Conservation (phyloP, 1,140 invertebrate species). For the Condylostylus longicornis region DNA sequence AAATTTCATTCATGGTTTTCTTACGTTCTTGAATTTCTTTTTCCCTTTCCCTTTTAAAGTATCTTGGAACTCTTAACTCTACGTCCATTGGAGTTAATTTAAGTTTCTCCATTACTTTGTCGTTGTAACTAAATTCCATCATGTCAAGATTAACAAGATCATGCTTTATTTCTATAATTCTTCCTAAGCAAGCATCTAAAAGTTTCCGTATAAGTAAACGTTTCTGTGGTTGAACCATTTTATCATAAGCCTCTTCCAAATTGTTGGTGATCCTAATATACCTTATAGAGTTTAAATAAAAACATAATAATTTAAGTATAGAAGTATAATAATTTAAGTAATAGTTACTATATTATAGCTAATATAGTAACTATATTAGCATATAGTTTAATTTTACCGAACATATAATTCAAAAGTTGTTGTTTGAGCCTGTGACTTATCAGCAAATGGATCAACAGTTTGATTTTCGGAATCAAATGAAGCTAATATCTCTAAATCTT, state of each 20-base stretch:
- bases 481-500: slow-evolving; percentile 44
- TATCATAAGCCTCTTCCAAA: slow-evolving; percentile 72
- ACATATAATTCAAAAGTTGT: slow-evolving; percentile 50
- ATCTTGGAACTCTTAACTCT: slow-evolving; percentile 49
- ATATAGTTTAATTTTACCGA: slow-evolving; percentile 11
- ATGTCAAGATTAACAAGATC: slow-evolving; percentile 75
- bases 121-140: slow-evolving; percentile 74
- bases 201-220: slow-evolving; percentile 59
- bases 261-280: slow-evolving; percentile 65
- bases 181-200: slow-evolving; percentile 63
- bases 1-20: slow-evolving; percentile 45
- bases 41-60: slow-evolving; percentile 49
- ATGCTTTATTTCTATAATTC: slow-evolving; percentile 62
- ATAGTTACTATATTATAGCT: slow-evolving; percentile 21
- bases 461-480: slow-evolving; percentile 46
- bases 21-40: slow-evolving; percentile 42
- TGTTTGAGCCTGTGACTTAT: slow-evolving; percentile 41
- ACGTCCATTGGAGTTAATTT: slow-evolving; percentile 47
- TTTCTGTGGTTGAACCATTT: slow-evolving; percentile 87
- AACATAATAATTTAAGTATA: too few relatives aligned
- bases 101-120: slow-evolving; percentile 51
- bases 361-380: slow-evolving; percentile 14
- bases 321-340: too few relatives aligned
- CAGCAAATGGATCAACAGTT: slow-evolving; percentile 42
- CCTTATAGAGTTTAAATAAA: slow-evolving; percentile 37